Base-by-base conservation (phyloP, 64 coral and sea anemone genomes). In the Montipora cactus region DNA sequence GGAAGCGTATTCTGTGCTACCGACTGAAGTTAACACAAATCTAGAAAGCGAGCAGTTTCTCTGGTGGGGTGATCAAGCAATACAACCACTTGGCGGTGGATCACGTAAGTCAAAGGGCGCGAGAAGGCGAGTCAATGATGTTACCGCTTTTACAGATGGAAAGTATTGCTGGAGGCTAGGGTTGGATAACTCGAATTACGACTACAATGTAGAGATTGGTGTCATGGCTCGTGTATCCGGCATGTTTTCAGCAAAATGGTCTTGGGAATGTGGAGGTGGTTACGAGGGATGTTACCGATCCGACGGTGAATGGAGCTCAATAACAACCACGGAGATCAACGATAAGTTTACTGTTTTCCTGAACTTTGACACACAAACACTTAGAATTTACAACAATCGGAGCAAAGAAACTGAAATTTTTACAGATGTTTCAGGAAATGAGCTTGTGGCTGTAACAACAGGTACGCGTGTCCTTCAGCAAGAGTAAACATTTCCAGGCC, bases 291-390 rank as follows among this genome's bases (percentile, higher is more conserved):
- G 0, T 1, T 4, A 0, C 13, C 62, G 59, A 49, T 84, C 81
- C 48, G 81, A 84, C 45, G 28, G 44, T 4, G 37, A 20, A 3
- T 8, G 6, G 1, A 5, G 25, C 1, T 69, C 59, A 19, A 69
- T 67, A 3, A 69, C 5, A 7, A 46, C 59, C 44, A 44, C 49
- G 13, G 14, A 84, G 18, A 37, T 11, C 59, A 69, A 48, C 0
- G 81, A 84, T 49, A 15, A 68, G 12, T 84, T 84, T 8, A 84
- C 62, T n/a, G 81, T 84, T 68, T 84, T 68, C 62, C 62, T 84
- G 0, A 84, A 69, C 19, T 61, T 84, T 66, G 81, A 84, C 13
- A 49, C 14, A 18, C 13, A 49, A 14, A 84, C 62, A 48, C 81
- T 84, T 1, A 68, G 11, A 13, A 68, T 84, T 14, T 84, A 84